Conservation (phyloP, 2,797 vertebrate species). For the Tapera naevia region DNA sequence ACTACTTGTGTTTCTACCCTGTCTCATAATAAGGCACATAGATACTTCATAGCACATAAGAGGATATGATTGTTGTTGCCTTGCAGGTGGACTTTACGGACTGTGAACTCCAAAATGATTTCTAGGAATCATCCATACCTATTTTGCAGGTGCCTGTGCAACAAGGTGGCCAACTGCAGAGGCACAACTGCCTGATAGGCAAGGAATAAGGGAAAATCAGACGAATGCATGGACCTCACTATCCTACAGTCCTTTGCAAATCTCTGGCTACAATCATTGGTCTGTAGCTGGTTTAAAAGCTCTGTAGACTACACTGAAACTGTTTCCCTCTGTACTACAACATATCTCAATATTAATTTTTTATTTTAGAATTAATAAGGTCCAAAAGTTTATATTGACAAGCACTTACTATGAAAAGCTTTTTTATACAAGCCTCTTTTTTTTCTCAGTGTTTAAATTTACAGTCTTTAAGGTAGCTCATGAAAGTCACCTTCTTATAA, state of each 20-base stretch:
- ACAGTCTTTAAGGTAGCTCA: not conserved
- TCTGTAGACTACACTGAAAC: not conserved
- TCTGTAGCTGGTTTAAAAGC: not conserved
- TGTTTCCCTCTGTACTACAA: not conserved
- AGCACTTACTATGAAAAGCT: not conserved
- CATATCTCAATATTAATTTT: not conserved
- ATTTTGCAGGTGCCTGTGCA: not conserved
- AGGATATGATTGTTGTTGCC: not conserved
- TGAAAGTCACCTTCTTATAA: not conserved
- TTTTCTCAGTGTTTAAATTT: not conserved
- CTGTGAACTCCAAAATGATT: not conserved
- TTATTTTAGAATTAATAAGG: not conserved
- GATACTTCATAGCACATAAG: not conserved
- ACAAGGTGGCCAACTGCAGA: not conserved
- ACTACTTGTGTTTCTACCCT: not conserved
- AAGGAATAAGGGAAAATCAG: not conserved
- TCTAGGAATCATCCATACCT: not conserved
- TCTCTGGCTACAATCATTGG: not conserved
- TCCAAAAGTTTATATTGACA: not conserved
- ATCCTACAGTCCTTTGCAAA: not conserved
- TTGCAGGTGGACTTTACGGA: not conserved
- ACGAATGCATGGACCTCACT: not conserved
- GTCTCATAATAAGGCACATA: not conserved
- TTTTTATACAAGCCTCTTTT: not conserved
- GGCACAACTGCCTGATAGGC: not conserved